Conservation (phyloP, 2,888 invertebrate species). For the Luperina testacea region DNA sequence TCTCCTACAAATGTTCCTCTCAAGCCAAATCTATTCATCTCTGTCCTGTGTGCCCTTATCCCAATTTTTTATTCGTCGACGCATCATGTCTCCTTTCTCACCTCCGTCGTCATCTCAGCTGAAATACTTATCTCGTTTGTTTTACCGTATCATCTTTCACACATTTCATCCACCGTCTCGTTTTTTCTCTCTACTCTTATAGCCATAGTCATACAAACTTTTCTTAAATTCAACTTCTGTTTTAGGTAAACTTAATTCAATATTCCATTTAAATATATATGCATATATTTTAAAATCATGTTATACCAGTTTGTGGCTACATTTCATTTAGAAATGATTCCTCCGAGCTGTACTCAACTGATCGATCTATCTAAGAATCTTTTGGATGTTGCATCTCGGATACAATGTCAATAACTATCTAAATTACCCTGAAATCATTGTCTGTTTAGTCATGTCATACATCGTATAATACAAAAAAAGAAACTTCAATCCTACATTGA, state of each 20-base stretch:
- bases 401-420: neutral
- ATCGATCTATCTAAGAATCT: neutral
- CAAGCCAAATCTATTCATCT: neutral
- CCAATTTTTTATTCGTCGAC: neutral
- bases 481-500: slow-evolving; percentile 24
- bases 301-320: neutral
- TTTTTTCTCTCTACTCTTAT: neutral
- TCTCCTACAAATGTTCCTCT: neutral
- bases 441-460: slow-evolving; percentile 11
- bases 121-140: neutral
- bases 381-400: neutral
- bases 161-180: neutral
- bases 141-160: neutral
- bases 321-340: too few relatives aligned
- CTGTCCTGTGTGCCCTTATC: too few relatives aligned
- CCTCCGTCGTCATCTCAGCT: neutral
- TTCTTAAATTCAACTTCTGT: neutral
- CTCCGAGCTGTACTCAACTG: neutral
- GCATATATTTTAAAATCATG: neutral
- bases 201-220: neutral
- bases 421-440: neutral
- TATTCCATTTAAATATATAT: neutral
- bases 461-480: slow-evolving; percentile 11
- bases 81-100: too few relatives aligned
- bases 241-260: neutral